Percentiles rank a stretch among this genome's conserved stretches.
Conservation (phyloP, 2,797 vertebrate genomes). For the Artibeus lituratus region DNA sequence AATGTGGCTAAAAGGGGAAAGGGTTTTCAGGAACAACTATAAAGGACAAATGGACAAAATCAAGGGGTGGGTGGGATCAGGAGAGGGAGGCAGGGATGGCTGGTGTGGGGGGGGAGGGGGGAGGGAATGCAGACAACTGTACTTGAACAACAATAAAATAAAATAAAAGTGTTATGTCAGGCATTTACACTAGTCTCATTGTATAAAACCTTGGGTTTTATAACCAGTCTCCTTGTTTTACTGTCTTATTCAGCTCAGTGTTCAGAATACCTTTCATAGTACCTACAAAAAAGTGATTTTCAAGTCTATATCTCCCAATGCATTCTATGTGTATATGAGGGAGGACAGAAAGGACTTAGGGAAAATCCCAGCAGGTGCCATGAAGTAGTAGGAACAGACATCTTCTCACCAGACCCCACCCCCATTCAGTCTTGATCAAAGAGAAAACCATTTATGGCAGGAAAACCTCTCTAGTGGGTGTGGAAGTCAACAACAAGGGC, state of each 20-base stretch:
- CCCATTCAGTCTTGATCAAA: neutral
- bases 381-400: too few species aligned
- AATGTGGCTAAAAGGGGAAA: too few species aligned
- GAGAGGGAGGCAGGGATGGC: too few species aligned
- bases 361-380: too few species aligned
- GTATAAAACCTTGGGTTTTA: neutral
- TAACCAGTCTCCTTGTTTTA: neutral
- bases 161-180: neutral
- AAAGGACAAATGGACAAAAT: too few species aligned
- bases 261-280: neutral
- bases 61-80: too few species aligned
- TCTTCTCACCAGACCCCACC: neutral
- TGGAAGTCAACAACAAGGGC: neutral
- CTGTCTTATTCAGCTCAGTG: neutral
- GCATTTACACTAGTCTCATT: neutral
- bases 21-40: too few species aligned
- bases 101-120: fast-evolving
- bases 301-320: neutral
- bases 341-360: neutral
- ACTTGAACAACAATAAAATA: too few species aligned
- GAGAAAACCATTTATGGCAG: neutral
- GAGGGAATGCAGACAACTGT: too few species aligned
- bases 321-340: neutral
- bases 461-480: neutral
- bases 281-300: neutral